Evolutionary conservation across 2,113 vertebrate species (phyloP).

Genomic region (Chlamydotis undulata): DNA sequence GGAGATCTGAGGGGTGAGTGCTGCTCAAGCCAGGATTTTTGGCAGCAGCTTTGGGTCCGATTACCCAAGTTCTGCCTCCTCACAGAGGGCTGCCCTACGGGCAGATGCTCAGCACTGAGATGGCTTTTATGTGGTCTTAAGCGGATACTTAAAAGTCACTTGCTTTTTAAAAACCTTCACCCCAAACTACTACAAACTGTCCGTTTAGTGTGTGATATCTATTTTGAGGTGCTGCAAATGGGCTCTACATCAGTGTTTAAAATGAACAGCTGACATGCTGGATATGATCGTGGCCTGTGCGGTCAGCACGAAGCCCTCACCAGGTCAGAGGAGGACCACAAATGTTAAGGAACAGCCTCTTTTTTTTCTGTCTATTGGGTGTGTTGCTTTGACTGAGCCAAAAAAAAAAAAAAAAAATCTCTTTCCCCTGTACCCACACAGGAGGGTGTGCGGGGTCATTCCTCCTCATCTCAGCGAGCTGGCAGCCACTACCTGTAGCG

Average conservation of each 20-base stretch:
- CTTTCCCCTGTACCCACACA: not conserved
- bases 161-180: not conserved
- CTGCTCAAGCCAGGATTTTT: not conserved
- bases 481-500: not conserved
- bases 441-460: not conserved
- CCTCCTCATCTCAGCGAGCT: not conserved
- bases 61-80: not conserved
- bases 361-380: not conserved
- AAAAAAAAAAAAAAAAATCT: not conserved
- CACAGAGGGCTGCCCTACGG: not conserved
- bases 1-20: not conserved
- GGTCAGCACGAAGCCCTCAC: not conserved
- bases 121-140: not conserved
- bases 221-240: not conserved
- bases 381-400: not conserved
- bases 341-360: not conserved
- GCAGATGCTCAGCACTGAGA: not conserved
- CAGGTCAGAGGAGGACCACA: not conserved
- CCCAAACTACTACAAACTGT: not conserved
- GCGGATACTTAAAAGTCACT: not conserved
- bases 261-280: not conserved
- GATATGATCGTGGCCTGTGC: accelerated
- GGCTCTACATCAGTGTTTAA: not conserved
- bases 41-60: not conserved
- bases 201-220: accelerated